Conservation (phyloP, 2,888 invertebrate species). For the Stegophylla sp. region DNA sequence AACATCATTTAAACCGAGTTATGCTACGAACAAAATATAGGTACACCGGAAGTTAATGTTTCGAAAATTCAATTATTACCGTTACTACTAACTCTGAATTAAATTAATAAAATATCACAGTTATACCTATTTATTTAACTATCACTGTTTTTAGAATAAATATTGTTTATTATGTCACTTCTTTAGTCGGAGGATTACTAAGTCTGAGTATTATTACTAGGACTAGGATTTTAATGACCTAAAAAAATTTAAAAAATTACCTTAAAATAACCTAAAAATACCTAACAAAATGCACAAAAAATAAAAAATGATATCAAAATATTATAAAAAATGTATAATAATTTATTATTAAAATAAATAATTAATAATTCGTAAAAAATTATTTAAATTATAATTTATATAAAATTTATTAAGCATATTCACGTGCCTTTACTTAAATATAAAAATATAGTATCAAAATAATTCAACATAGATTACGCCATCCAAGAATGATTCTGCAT, state of each 20-base stretch:
- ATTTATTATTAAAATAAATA: too few species aligned
- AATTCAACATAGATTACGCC: conserved; percentile 36
- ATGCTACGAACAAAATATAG: neutral
- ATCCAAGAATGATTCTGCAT: neutral
- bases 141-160: neutral
- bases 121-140: neutral
- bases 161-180: neutral
- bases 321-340: too few species aligned
- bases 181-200: neutral
- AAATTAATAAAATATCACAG: neutral
- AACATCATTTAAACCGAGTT: conserved; percentile 32
- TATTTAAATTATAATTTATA: too few species aligned
- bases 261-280: too few species aligned
- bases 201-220: too few species aligned
- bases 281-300: too few species aligned
- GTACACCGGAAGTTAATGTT: neutral
- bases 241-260: too few species aligned
- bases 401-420: too few species aligned
- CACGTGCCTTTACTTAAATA: conserved; percentile 11
- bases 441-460: conserved; percentile 18
- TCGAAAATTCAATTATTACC: neutral
- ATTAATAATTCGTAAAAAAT: too few species aligned
- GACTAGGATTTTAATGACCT: too few species aligned
- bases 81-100: neutral
- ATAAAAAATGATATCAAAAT: too few species aligned